phyloP scores from a whole-genome alignment of 2,888 invertebrate species.

The Nephrotoma appendiculata region DNA sequence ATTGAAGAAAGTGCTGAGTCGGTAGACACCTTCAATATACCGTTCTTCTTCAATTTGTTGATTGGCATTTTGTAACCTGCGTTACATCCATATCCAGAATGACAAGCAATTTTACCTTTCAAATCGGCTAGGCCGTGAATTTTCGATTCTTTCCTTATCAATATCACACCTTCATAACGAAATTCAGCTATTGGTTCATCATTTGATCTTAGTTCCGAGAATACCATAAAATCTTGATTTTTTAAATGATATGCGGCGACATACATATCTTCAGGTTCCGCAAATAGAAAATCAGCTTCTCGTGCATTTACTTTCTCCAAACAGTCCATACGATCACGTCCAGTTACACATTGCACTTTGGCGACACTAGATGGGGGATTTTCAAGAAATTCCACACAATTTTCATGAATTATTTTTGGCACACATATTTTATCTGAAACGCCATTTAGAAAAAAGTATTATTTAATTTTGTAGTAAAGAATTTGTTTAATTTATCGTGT shows the following conservation, averaged over 20 bases:
- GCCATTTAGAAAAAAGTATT: background rate
- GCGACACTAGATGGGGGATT: constrained; percentile 41
- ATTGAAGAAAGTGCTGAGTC: constrained; percentile 28
- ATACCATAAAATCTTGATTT: constrained; percentile 58
- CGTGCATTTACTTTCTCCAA: constrained; percentile 57
- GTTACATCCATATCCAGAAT: constrained; percentile 74
- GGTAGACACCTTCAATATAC: constrained; percentile 29
- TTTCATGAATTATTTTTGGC: constrained; percentile 44
- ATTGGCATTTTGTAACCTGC: constrained; percentile 77
- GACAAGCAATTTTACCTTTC: constrained; percentile 67
- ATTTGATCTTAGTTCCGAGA: constrained; percentile 61
- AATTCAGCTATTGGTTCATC: constrained; percentile 65
- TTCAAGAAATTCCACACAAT: constrained; percentile 50
- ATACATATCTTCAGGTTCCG: constrained; percentile 82
- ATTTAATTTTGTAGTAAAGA: background rate
- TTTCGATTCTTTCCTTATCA: constrained; percentile 57
- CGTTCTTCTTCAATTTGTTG: constrained; percentile 58
- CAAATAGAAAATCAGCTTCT: constrained; percentile 66
- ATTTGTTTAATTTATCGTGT: background rate
- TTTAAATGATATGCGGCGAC: constrained; percentile 51
- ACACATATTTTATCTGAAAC: constrained; percentile 59
- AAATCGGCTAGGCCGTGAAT: constrained; percentile 53
- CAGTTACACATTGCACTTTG: constrained; percentile 46
- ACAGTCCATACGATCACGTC: constrained; percentile 64
- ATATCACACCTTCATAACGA: constrained; percentile 68